These are phyloP conservation scores for Xenentodon cancila DNA, from an alignment of 2,797 vertebrate species.

Conservation along the genomic window DNA sequence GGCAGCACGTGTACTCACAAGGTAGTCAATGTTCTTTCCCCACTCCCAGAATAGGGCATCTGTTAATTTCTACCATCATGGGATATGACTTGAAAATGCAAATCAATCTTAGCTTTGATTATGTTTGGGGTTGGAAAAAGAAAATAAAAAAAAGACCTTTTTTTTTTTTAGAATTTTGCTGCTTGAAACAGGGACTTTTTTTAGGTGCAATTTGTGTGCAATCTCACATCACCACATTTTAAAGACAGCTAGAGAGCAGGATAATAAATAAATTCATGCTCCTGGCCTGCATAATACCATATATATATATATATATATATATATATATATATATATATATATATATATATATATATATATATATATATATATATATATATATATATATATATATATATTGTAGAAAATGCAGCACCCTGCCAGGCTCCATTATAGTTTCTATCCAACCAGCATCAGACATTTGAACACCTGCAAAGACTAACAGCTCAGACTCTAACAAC, in stretches of 20 bases:
- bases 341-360: too few species aligned
- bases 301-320: too few species aligned
- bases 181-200: not conserved
- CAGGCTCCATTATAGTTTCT: too few species aligned
- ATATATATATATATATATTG: too few species aligned
- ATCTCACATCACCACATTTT: not conserved
- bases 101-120: slow-evolving; percentile 21
- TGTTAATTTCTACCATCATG: slow-evolving; percentile 28
- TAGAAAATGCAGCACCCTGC: too few species aligned
- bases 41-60: slow-evolving; percentile 18
- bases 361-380: too few species aligned
- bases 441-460: too few species aligned
- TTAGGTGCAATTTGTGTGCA: not conserved
- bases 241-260: slow-evolving; percentile 2
- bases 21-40: slow-evolving; percentile 42
- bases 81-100: slow-evolving; percentile 29
- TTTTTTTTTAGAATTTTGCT: slow-evolving; percentile 5
- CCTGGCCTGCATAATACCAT: too few species aligned
- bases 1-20: not conserved
- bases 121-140: not conserved
- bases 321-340: too few species aligned
- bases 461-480: too few species aligned
- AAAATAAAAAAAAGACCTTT: not conserved
- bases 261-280: not conserved
- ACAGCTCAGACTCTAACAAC: too few species aligned